Evolutionary conservation across 2,888 invertebrate genomes (phyloP).

Genomic region (Ennomos fuscantarius): DNA sequence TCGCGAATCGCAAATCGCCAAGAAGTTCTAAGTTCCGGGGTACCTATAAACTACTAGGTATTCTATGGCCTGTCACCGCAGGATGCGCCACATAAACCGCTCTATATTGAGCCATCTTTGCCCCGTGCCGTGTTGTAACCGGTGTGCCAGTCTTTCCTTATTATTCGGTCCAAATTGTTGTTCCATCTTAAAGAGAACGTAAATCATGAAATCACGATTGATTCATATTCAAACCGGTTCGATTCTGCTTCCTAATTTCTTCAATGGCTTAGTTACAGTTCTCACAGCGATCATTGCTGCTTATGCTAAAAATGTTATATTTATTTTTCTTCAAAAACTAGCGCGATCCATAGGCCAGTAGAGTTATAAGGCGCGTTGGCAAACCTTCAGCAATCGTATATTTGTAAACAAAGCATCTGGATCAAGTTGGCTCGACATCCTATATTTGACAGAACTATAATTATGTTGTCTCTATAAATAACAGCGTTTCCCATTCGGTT

Average conservation of each 20-base stretch:
- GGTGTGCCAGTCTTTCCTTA: constrained; percentile 34
- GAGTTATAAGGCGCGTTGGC: not conserved
- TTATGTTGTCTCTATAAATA: constrained; percentile 42
- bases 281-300: constrained; percentile 19
- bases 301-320: constrained; percentile 10
- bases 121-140: constrained; percentile 28
- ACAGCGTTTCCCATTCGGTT: constrained; percentile 27
- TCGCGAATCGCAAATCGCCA: constrained; percentile 24
- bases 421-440: constrained; percentile 27
- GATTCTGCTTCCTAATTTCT: constrained; percentile 29
- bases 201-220: constrained; percentile 25
- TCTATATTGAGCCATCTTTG: constrained; percentile 29
- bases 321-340: constrained; percentile 9
- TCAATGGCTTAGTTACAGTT: constrained; percentile 14
- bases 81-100: constrained; percentile 34
- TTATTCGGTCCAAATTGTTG: constrained; percentile 35
- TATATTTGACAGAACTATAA: constrained; percentile 34
- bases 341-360: no score
- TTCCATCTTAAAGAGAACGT: constrained; percentile 19
- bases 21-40: constrained; percentile 22
- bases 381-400: constrained; percentile 5
- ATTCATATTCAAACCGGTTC: constrained; percentile 18
- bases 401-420: constrained; percentile 17
- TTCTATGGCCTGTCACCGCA: constrained; percentile 20
- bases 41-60: constrained; percentile 3